These are phyloP conservation scores for Aromia moschata DNA, from an alignment of 2,888 invertebrate genomes.

Conservation along the genomic window DNA sequence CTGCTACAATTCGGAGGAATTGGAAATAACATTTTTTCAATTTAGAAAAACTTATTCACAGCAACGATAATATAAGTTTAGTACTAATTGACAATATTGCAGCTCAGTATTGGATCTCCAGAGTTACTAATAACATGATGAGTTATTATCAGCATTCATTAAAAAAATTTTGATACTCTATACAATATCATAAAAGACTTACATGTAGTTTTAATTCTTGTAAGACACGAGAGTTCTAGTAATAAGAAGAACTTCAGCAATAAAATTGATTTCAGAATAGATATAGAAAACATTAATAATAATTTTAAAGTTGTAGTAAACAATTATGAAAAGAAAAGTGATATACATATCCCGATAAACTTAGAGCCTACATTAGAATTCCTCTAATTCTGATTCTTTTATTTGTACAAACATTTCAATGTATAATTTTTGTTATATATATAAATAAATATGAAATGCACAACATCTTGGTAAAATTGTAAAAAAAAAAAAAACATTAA, in stretches of 20 bases:
- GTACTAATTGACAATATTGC: constrained; percentile 50
- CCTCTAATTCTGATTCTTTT: no score
- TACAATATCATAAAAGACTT: constrained; percentile 43
- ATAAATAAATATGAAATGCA: no score
- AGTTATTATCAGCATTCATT: constrained; percentile 47
- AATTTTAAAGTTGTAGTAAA: constrained; percentile 32
- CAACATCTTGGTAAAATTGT: no score
- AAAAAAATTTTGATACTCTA: constrained; percentile 41
- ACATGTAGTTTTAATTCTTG: constrained; percentile 48
- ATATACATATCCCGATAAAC: constrained; percentile 31
- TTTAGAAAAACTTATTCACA: constrained; percentile 47
- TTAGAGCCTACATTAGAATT: constrained; percentile 33
- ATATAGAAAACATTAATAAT: constrained; percentile 29
- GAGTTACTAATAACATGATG: constrained; percentile 36
- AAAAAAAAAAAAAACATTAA: no score
- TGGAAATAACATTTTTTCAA: constrained; percentile 48
- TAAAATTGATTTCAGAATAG: constrained; percentile 43
- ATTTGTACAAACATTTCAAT: no score
- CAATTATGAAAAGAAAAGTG: constrained; percentile 39
- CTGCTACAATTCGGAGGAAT: constrained; percentile 47
- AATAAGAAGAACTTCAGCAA: constrained; percentile 33
- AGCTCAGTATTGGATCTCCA: constrained; percentile 49
- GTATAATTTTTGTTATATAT: no score
- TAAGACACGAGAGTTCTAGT: constrained; percentile 37
- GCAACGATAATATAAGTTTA: constrained; percentile 43